Base-by-base conservation (phyloP, 2,797 vertebrate species). In the Aeoliscus strigatus region DNA sequence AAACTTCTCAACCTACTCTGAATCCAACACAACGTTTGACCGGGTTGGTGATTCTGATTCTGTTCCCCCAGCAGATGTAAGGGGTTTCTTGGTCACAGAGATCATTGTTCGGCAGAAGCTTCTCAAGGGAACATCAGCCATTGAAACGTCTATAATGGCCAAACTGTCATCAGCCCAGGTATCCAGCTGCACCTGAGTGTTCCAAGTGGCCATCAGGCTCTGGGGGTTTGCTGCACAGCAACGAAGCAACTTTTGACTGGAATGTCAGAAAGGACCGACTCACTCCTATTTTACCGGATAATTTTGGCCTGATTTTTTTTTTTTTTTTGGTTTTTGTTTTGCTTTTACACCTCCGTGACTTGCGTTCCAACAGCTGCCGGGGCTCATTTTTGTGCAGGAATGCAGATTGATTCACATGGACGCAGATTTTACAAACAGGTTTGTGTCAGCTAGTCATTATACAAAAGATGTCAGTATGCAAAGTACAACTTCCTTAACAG, bases 161-260 rank as follows among this genome's bases (percentile, higher is more conserved):
- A 21, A 32, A 53, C 57, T 72, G 58, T 78, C 72, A 50, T 68
- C 64, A 39, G 62, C 37, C 27, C 64, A 68, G 72, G 66, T 66
- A 56, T 73, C 40, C n/a, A 3, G 29, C 41, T 39, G 59, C 60
- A 70, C 68, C 70, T 70, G 66, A 70, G 46, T 18, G 3, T 33
- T 29, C 14, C 37, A 14, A 39, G 46, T 52, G 60, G 23, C 56
- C 36, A 29, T 46, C 27, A 17, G 38, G 33, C 27, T 34, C 32
- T 2, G 37, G 43, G 3, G 28, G 11, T 43, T 44, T 14, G 11
- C 45, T 66, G 41, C 28, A 4, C 38, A 51, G 42, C 13, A 2
- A 42, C 29, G 37, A 40, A 27, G 4, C 3, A 29, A 10, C 9
- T 27, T 38, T 4, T 11, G 24, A 11, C 12, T 6, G n/a, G n/a